Conservation (phyloP, 1,140 invertebrate species). For the Maconellicoccus hirsutus region DNA sequence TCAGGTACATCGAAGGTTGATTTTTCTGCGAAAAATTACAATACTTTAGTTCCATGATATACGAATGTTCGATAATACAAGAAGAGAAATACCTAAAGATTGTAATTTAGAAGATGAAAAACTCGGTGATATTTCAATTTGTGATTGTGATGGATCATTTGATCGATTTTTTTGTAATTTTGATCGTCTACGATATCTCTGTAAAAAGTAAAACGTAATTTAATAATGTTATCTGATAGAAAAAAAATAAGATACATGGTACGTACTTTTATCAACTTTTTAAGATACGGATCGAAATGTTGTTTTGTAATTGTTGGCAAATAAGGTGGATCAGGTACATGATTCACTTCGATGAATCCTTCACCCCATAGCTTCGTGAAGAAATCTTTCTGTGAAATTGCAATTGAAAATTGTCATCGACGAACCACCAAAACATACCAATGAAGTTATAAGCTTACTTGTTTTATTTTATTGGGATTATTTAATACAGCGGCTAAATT, state of each 20-base stretch:
- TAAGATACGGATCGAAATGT: slow-evolving; percentile 81
- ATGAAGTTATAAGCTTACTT: slow-evolving; percentile 38
- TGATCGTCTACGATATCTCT: slow-evolving; percentile 40
- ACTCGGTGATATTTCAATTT: slow-evolving; percentile 38
- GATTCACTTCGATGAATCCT: slow-evolving; percentile 69
- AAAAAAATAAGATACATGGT: background rate
- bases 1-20: slow-evolving; percentile 44
- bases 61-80: background rate
- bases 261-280: slow-evolving; percentile 48
- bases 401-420: background rate
- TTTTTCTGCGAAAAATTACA: slow-evolving; percentile 23
- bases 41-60: background rate
- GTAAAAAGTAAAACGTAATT: slow-evolving; percentile 29
- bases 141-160: slow-evolving; percentile 32
- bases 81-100: slow-evolving; percentile 31
- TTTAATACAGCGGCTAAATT: slow-evolving; percentile 94
- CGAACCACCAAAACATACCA: slow-evolving; percentile 13
- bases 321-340: slow-evolving; percentile 62
- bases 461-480: slow-evolving; percentile 83
- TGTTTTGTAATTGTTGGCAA: slow-evolving; percentile 70
- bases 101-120: slow-evolving; percentile 40
- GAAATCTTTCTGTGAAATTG: slow-evolving; percentile 51
- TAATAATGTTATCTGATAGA: background rate
- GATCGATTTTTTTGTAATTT: slow-evolving; percentile 35
- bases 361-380: slow-evolving; percentile 98